Evolutionary conservation across 2,797 vertebrate genomes (phyloP), one percentile per base, ranked within the genome.

Genomic region (Pipistrellus pygmaeus): DNA sequence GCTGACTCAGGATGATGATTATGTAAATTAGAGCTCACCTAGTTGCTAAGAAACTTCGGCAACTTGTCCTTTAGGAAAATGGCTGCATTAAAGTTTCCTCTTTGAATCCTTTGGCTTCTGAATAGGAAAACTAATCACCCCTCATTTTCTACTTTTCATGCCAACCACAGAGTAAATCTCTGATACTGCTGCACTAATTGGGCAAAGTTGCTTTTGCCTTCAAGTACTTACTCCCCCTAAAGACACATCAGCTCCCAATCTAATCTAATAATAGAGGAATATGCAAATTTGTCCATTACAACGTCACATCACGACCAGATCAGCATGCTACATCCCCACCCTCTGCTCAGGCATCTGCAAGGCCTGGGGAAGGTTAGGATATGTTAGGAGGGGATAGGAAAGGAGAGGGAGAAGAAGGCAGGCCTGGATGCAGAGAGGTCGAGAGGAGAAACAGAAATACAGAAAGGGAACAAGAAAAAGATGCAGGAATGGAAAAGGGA

Each of bases 171-270:
- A 91, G 5, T 68, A 71, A 48, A 77, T 53, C 35, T 92, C 66
- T 53, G 66, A 78, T 32, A 27, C 8, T 64, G 32, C 35, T 72
- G 13, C 66, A 23, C 8, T 60, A n/a, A n/a, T 78, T 76, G 84
- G 76, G 12, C 21, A 81, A 44, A 21, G 57, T 66, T 88, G 41
- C 72, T 94, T 93, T 84, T 85, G 76, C 27, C n/a, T 86, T 94
- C 57, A 57, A 55, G 51, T 73, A 25, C 64, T 90, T 71, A 55
- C 4, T 83, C 21, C 11, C 21, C 78, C 20, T 75, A 3, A 46
- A 77, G 35, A 89, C 35, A 62, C 25, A 23, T 60, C 13, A 78
- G 66, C 30, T 85, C 62, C n/a, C 81, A 71, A 62, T 27, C 57
- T 27, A 27, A 60, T 60, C 11, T 60, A 60, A 27, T 60, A 60